Conservation (phyloP, 2,113 vertebrate genomes). For the Cisticola juncidis region DNA sequence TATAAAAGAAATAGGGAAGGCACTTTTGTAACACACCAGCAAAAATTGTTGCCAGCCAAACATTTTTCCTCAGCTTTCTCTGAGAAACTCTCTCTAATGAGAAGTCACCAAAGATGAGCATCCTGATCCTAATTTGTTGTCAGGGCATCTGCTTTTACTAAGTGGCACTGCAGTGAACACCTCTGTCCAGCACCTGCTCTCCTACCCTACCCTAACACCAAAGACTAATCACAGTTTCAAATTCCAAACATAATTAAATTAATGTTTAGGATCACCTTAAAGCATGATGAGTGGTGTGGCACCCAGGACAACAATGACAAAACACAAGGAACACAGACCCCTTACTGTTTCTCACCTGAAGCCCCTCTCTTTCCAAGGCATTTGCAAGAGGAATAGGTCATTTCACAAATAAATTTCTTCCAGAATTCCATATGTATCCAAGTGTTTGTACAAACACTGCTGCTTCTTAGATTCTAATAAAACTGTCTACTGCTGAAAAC, state of each 20-base stretch:
- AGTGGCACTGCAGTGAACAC: background rate
- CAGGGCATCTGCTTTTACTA: background rate
- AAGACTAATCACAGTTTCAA: background rate
- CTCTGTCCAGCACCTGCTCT: background rate
- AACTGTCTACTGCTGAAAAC: background rate
- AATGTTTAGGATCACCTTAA: background rate
- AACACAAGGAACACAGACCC: background rate
- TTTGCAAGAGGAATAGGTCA: background rate
- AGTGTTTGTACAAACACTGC: background rate
- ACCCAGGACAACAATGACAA: background rate
- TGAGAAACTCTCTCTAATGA: background rate
- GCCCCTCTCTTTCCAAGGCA: background rate
- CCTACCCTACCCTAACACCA: background rate
- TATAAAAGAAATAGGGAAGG: background rate
- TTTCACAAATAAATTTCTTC: background rate
- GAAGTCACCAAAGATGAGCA: background rate
- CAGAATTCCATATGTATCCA: background rate
- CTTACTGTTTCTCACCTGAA: background rate
- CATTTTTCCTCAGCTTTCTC: background rate
- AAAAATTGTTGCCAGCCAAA: background rate
- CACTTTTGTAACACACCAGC: background rate
- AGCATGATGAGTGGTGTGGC: rapidly evolving
- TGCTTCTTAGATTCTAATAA: background rate
- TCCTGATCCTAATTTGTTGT: background rate
- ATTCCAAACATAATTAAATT: background rate